Conservation (phyloP, 2,888 invertebrate genomes). For the Acleris literana region DNA sequence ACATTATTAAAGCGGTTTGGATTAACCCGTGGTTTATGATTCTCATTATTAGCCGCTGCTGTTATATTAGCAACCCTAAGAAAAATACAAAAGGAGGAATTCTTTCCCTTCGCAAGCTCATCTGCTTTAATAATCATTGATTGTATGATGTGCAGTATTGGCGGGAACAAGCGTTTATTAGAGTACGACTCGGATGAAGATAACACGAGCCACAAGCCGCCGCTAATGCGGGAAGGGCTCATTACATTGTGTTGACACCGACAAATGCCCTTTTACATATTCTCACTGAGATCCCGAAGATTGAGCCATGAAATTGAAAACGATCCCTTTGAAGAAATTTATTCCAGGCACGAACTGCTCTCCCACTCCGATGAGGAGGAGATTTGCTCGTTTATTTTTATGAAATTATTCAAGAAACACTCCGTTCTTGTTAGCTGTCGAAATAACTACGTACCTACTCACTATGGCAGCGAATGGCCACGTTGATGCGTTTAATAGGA, state of each 20-base stretch:
- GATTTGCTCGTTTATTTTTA: constrained; percentile 83
- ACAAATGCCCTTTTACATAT: constrained; percentile 83
- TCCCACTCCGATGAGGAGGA: constrained; percentile 74
- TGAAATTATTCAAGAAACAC: constrained; percentile 80
- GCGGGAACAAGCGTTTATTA: constrained; percentile 13
- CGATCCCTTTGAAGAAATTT: constrained; percentile 83
- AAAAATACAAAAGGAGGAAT: constrained; percentile 3
- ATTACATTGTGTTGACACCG: constrained; percentile 81
- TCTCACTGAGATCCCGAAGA: constrained; percentile 81
- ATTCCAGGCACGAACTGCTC: constrained; percentile 81
- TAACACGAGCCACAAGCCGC: constrained; percentile 62
- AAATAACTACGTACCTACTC: constrained; percentile 42
- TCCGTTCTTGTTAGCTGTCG: constrained; percentile 62
- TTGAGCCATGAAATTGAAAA: constrained; percentile 84
- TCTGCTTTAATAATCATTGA: constrained; percentile 9
- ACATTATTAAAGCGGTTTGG: constrained; percentile 35
- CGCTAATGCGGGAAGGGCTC: constrained; percentile 75
- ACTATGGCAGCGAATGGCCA: constrained; percentile 9
- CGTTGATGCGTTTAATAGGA: too few species aligned
- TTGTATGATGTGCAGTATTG: constrained; percentile 19
- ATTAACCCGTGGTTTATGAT: constrained; percentile 35
- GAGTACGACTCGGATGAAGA: constrained; percentile 43
- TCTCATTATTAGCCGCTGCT: constrained; percentile 31
- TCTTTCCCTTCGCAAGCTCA: background rate
- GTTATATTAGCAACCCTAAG: constrained; percentile 20